Evolutionary conservation across 2,797 vertebrate genomes (phyloP).

Genomic region (Arnoldichthys spilopterus): DNA sequence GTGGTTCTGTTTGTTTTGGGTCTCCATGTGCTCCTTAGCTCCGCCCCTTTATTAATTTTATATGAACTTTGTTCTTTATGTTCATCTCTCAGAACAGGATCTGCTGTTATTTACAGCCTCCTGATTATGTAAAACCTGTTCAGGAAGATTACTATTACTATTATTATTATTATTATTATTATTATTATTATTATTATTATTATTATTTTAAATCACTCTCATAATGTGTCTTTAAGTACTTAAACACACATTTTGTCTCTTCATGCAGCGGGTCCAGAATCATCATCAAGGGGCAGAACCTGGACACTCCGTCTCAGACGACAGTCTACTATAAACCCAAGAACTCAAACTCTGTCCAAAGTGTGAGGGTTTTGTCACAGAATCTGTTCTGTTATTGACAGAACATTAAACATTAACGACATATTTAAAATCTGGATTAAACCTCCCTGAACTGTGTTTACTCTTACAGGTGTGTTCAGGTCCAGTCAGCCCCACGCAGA

Average conservation of each 20-base stretch:
- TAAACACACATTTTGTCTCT: slow-evolving; percentile 30
- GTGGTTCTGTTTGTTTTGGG: too few relatives aligned
- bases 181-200: too few relatives aligned
- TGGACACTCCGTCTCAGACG: slow-evolving; percentile 85
- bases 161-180: too few relatives aligned
- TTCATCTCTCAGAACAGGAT: too few relatives aligned
- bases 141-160: too few relatives aligned
- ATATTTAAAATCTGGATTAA: neutral
- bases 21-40: too few relatives aligned
- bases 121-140: too few relatives aligned
- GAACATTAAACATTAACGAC: too few relatives aligned
- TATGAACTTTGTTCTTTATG: too few relatives aligned
- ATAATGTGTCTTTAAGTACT: neutral
- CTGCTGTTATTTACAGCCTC: too few relatives aligned
- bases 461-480: slow-evolving; percentile 78
- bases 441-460: neutral
- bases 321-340: slow-evolving; percentile 80
- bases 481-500: slow-evolving; percentile 66
- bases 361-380: slow-evolving; percentile 62
- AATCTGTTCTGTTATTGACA: neutral
- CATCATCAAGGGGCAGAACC: slow-evolving; percentile 84
- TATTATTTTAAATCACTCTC: too few relatives aligned
- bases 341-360: slow-evolving; percentile 72
- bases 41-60: too few relatives aligned
- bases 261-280: slow-evolving; percentile 83